phyloP scores from a whole-genome alignment of 2,113 vertebrate genomes.

The Eonycteris spelaea region DNA sequence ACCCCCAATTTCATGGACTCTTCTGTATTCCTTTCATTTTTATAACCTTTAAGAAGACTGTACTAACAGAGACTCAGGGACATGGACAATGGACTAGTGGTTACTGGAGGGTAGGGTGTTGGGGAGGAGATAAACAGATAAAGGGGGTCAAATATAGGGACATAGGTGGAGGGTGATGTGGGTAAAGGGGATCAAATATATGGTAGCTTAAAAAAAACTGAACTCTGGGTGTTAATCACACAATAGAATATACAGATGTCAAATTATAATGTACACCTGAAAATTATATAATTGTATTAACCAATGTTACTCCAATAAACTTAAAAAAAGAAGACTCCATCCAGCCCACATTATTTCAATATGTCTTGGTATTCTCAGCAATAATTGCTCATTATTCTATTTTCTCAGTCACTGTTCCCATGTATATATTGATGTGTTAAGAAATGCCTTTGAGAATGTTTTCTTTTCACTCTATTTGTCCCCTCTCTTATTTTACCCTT shows the following conservation, averaged over 20 bases:
- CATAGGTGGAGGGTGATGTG: too few relatives aligned
- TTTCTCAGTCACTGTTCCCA: constrained; percentile 37
- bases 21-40: not conserved
- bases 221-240: too few relatives aligned
- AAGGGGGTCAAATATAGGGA: too few relatives aligned
- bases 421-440: constrained; percentile 17
- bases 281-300: too few relatives aligned
- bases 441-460: constrained; percentile 20
- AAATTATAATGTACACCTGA: too few relatives aligned
- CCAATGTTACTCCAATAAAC: too few relatives aligned
- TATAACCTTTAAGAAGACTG: not conserved
- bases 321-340: not conserved
- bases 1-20: not conserved
- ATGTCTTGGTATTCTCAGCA: not conserved
- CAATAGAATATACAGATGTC: too few relatives aligned
- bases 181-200: too few relatives aligned
- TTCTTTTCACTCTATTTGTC: not conserved
- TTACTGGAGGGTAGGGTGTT: too few relatives aligned
- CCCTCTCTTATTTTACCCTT: constrained; percentile 6
- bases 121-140: too few relatives aligned
- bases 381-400: constrained; percentile 5
- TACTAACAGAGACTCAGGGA: not conserved
- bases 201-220: too few relatives aligned
- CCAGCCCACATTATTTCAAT: not conserved
- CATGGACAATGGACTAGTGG: too few relatives aligned